Evolutionary conservation across 2,888 invertebrate species (phyloP).

Genomic region (Brachycybe producta): DNA sequence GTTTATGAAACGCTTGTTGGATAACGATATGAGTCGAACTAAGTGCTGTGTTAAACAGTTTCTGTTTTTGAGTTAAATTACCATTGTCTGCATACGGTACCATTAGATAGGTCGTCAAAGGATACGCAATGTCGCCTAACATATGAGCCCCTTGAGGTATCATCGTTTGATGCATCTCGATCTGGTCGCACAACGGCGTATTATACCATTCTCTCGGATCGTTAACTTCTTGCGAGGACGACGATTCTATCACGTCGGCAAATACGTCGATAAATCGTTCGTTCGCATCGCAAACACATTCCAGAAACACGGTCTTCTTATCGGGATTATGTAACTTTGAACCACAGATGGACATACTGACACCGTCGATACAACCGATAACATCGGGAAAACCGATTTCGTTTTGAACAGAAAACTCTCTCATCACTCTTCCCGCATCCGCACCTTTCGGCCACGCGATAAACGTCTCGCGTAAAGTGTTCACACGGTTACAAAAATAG

Average conservation of each 20-base stretch:
- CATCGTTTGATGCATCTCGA: not conserved
- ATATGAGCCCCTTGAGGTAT: constrained; percentile 6
- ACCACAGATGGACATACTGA: not conserved
- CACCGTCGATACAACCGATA: constrained; percentile 5
- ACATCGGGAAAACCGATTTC: constrained; percentile 5
- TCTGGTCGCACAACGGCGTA: not conserved
- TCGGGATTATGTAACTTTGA: not conserved
- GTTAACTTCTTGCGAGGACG: no score
- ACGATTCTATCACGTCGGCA: constrained; percentile 1
- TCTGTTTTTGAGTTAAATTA: constrained; percentile 1
- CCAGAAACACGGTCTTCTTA: constrained; percentile 4
- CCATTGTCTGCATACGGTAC: constrained; percentile 8
- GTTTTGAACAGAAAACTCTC: not conserved
- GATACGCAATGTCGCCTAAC: not conserved
- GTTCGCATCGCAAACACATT: constrained; percentile 3
- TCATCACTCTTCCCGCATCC: not conserved
- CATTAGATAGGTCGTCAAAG: constrained; percentile 3
- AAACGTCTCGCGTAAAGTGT: not conserved
- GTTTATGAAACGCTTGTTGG: constrained; percentile 5
- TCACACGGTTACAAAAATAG: constrained; percentile 1
- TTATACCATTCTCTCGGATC: not conserved
- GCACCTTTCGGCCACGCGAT: constrained; percentile 1
- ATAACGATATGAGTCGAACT: not conserved
- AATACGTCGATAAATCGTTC: not conserved
- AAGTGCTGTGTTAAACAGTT: constrained; percentile 4